These are phyloP conservation scores for Sphaerophoria taeniata DNA, from an alignment of 2,888 invertebrate species.

Conservation along the genomic window DNA sequence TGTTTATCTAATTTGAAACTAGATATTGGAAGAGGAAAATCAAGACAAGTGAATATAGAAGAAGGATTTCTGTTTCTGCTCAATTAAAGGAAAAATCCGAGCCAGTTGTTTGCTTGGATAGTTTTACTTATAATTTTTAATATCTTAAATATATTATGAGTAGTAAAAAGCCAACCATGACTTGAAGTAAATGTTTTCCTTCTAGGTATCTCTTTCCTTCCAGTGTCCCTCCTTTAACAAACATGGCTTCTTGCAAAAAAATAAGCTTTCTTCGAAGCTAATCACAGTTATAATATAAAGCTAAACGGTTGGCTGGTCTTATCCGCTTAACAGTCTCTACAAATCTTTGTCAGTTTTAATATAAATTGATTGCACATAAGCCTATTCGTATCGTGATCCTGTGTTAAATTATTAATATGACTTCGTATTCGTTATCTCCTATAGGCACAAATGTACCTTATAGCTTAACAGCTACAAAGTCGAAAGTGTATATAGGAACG, in stretches of 20 bases:
- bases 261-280: no score
- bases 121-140: no score
- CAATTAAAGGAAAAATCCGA: no score
- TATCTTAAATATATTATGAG: no score
- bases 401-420: constrained; percentile 64
- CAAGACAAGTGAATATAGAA: no score
- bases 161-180: no score
- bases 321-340: constrained; percentile 40
- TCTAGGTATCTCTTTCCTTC: no score
- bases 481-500: neutral
- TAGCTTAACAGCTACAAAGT: constrained; percentile 20
- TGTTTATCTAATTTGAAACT: neutral
- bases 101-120: no score
- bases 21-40: neutral
- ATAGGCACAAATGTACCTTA: constrained; percentile 36
- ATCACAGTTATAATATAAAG: constrained; percentile 4
- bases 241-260: constrained; percentile 9
- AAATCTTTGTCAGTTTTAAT: constrained; percentile 69
- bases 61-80: no score
- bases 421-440: constrained; percentile 50
- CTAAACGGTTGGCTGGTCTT: neutral
- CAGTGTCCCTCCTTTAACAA: no score
- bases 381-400: constrained; percentile 60
- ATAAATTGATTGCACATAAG: constrained; percentile 68
- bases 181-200: no score